A percentile compares a stretch with the other conserved stretches of the same genome.
phyloP scores from a whole-genome alignment of 2,888 invertebrate species.

The Mesoligia furuncula region DNA sequence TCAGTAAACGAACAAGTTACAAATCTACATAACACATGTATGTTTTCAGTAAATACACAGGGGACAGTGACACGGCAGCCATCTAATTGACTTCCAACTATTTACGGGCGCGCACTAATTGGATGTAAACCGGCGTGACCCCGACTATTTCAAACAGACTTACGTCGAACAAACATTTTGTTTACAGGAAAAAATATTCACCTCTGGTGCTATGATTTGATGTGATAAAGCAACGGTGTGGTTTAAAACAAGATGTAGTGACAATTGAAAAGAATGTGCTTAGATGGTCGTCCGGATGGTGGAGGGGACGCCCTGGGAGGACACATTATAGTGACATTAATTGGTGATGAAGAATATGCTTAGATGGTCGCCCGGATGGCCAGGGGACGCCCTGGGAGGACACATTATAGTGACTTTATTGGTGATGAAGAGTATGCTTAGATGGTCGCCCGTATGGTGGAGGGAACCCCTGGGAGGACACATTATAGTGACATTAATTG shows the following conservation, averaged over 20 bases:
- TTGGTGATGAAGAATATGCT: not conserved
- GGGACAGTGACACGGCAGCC: conserved; percentile 46
- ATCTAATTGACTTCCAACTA: conserved; percentile 60
- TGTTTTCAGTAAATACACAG: conserved; percentile 39
- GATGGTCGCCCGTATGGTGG: no score
- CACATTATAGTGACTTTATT: no score
- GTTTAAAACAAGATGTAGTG: not conserved
- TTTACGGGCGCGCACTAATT: conserved; percentile 60
- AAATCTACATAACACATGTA: conserved; percentile 32
- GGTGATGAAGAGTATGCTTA: not conserved
- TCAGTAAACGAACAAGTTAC: not conserved
- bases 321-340: no score
- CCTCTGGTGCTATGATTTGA: not conserved
- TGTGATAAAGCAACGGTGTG: not conserved
- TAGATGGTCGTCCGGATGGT: no score
- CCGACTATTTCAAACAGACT: conserved; percentile 30
- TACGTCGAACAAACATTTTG: not conserved
- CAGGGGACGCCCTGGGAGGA: no score
- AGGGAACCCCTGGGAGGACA: no score
- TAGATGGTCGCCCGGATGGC: no score
- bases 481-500: no score
- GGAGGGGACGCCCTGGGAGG: no score
- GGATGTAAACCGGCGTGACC: conserved; percentile 54
- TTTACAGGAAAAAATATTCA: not conserved
- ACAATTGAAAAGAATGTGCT: not conserved